Evolutionary conservation across 2,888 invertebrate species (phyloP), one percentile per base, ranked within the genome.

Genomic region (Lithosia quadra): DNA sequence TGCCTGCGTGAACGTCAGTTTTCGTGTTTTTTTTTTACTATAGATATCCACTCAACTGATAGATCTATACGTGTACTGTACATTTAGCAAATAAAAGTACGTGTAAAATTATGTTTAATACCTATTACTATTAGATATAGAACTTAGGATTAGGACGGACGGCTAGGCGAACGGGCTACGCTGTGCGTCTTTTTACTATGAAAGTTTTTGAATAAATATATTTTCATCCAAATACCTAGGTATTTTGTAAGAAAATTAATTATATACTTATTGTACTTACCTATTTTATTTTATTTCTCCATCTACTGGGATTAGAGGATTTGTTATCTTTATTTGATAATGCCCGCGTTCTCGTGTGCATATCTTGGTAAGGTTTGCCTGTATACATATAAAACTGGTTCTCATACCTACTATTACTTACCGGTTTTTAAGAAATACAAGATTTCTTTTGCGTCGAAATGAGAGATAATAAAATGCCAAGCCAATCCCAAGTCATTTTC

Each of bases 251-350:
- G 4, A 18, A 0, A 18, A 1, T 5, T 0, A 2, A 5, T 8
- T 49, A 4, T n/a, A 5, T n/a, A 18, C 8, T 49, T 49, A n/a
- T 49, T 8, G 2, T 18, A 43, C 2, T 1, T 39, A 43, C 5
- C 5, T 43, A 18, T 7, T 49, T 9, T 1, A n/a, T n/a, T 18
- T 0, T 9, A n/a, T 49, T 49, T 9, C n/a, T 49, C n/a, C 2
- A 28, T 49, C 49, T n/a, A 49, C 49, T n/a, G n/a, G 49, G n/a
- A 49, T 49, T 49, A 49, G 49, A 49, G 39, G 9, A 28, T 59
- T 49, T 34, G 57, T 68, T 78, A 78, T 75, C 68, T 49, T 49
- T 39, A 56, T 72, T 70, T 67, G 67, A 72, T 80, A 70, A 68
- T 62, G 76, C 62, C 72, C 72, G 63, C 63, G 67, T 69, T 60